Conservation (phyloP, 1,140 invertebrate genomes). For the Drosophila sucinea region DNA sequence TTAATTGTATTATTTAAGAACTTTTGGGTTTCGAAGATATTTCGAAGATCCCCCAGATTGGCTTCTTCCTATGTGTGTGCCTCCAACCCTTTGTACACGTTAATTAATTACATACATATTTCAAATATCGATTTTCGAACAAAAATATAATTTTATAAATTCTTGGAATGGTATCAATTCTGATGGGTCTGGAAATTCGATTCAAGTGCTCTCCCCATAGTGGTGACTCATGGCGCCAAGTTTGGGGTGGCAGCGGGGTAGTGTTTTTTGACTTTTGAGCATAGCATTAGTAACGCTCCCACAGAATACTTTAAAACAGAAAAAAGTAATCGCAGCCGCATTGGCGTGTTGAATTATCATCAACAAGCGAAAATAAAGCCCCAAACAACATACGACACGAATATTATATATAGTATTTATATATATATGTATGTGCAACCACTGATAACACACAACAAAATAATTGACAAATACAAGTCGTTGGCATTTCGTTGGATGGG, state of each 20-base stretch:
- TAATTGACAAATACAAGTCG: conserved; percentile 3
- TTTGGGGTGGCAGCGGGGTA: not conserved
- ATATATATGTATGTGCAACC: not conserved
- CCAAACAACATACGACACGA: conserved; percentile 73
- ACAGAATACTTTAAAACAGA: conserved; percentile 5
- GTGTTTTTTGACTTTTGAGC: not conserved
- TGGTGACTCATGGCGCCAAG: not conserved
- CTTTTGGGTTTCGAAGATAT: too few species aligned
- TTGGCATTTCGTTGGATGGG: not conserved
- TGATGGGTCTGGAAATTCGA: not conserved
- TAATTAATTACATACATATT: too few species aligned
- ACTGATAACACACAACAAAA: conserved; percentile 6
- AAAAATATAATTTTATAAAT: not conserved
- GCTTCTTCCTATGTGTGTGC: too few species aligned
- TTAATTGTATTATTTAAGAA: too few species aligned
- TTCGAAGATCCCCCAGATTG: too few species aligned
- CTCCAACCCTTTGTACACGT: too few species aligned
- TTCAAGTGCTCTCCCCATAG: not conserved
- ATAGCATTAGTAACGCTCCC: conserved; percentile 1
- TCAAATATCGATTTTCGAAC: too few species aligned
- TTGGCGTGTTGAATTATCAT: conserved; percentile 54
- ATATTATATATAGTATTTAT: not conserved
- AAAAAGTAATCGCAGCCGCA: conserved; percentile 25
- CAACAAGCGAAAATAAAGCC: conserved; percentile 24
- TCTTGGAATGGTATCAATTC: not conserved